phyloP scores from a whole-genome alignment of 1,140 invertebrate species.

The Drosophila erecta region DNA sequence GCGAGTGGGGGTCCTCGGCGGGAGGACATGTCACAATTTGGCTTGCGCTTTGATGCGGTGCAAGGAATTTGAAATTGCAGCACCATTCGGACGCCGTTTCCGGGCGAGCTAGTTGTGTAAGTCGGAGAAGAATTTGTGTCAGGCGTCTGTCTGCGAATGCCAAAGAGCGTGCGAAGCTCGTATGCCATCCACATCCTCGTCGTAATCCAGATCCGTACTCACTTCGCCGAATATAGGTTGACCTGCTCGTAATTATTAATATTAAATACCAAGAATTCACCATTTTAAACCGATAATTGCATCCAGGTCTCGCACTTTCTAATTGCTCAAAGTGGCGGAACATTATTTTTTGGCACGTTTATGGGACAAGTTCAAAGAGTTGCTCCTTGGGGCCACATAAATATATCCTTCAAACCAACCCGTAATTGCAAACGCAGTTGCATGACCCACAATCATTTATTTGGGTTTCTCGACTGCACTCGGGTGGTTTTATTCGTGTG shows the following conservation, averaged over 20 bases:
- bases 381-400: constrained; percentile 45
- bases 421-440: constrained; percentile 43
- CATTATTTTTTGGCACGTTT: constrained; percentile 33
- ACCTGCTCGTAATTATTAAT: constrained; percentile 31
- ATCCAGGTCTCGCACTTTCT: constrained; percentile 24
- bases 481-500: constrained; percentile 13
- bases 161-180: constrained; percentile 31
- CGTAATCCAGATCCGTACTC: background rate
- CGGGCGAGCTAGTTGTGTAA: constrained; percentile 43
- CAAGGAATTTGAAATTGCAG: constrained; percentile 57
- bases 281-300: constrained; percentile 40
- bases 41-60: constrained; percentile 46
- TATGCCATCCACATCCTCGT: constrained; percentile 2
- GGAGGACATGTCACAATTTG: constrained; percentile 58
- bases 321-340: constrained; percentile 28
- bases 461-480: constrained; percentile 27
- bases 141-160: constrained; percentile 53
- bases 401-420: constrained; percentile 26
- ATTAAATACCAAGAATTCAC: constrained; percentile 23
- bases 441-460: constrained; percentile 56
- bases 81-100: constrained; percentile 28
- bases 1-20: background rate
- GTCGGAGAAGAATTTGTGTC: constrained; percentile 57
- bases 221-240: background rate
- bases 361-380: constrained; percentile 57